Conservation (phyloP, 1,140 invertebrate genomes). For the Stegodyphus dumicola region DNA sequence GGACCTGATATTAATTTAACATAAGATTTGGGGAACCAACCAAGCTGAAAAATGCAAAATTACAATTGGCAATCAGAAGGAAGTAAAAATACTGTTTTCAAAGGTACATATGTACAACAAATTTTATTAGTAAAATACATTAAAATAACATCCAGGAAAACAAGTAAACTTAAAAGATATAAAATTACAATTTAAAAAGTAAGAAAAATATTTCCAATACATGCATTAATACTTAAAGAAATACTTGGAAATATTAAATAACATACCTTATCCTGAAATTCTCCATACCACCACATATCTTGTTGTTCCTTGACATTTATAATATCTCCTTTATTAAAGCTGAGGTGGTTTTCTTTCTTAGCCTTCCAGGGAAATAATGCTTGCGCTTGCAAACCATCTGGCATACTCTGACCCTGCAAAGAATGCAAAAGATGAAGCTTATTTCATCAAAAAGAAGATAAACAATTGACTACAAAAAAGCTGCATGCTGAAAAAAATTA, state of each 20-base stretch:
- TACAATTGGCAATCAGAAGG: too few relatives aligned
- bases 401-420: slow-evolving; percentile 65
- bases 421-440: too few relatives aligned
- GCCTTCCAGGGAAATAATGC: slow-evolving; percentile 77
- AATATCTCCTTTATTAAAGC: slow-evolving; percentile 77
- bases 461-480: too few relatives aligned
- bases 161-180: too few relatives aligned
- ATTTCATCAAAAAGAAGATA: too few relatives aligned
- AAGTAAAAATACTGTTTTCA: too few relatives aligned
- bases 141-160: too few relatives aligned
- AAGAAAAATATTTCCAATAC: too few relatives aligned
- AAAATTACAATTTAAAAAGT: too few relatives aligned
- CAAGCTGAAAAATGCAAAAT: slow-evolving; percentile 64
- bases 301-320: slow-evolving; percentile 77
- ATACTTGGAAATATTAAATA: slow-evolving; percentile 11
- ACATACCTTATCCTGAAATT: slow-evolving; percentile 68
- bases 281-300: slow-evolving; percentile 79
- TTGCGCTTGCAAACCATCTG: slow-evolving; percentile 70
- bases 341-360: slow-evolving; percentile 76
- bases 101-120: too few relatives aligned
- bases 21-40: slow-evolving; percentile 82
- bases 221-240: not conserved
- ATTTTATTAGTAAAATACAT: too few relatives aligned
- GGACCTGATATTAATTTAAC: slow-evolving; percentile 71
- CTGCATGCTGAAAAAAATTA: too few relatives aligned